Evolutionary conservation across 1,140 invertebrate species (phyloP).

Genomic region (Cherax destructor): DNA sequence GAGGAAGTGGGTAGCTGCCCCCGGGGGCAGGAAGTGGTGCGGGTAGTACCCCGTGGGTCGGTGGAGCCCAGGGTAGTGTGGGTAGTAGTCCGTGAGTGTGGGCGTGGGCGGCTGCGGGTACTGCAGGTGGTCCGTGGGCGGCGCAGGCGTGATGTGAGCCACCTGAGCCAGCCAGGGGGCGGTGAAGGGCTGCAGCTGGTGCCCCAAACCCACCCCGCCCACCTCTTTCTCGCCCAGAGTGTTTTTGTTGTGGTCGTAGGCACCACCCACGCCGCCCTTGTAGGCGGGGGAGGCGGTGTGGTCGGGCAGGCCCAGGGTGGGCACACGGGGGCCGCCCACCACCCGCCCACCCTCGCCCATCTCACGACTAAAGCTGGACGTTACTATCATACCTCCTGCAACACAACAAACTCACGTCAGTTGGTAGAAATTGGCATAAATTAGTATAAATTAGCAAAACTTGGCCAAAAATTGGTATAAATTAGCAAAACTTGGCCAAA

Average conservation of each 20-base stretch:
- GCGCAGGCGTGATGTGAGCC: slow-evolving; percentile 70
- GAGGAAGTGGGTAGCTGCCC: slow-evolving; percentile 56
- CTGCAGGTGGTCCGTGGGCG: slow-evolving; percentile 51
- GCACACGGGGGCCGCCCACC: slow-evolving; percentile 36
- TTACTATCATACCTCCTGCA: slow-evolving; percentile 66
- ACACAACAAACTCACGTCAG: neutral
- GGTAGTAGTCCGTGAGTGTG: slow-evolving; percentile 69
- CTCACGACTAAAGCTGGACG: slow-evolving; percentile 58
- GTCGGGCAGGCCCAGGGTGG: slow-evolving; percentile 52
- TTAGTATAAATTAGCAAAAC: neutral
- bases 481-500: neutral
- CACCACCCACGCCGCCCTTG: slow-evolving; percentile 41
- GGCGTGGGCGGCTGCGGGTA: slow-evolving; percentile 49
- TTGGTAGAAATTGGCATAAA: neutral
- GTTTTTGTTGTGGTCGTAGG: slow-evolving; percentile 62
- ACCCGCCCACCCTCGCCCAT: slow-evolving; percentile 56
- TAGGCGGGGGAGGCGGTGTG: slow-evolving; percentile 41
- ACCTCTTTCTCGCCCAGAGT: slow-evolving; percentile 57
- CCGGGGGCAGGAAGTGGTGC: slow-evolving; percentile 64
- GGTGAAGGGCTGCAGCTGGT: slow-evolving; percentile 71
- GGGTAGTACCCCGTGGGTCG: slow-evolving; percentile 60
- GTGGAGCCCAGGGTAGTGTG: slow-evolving; percentile 64
- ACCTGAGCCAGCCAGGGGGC: slow-evolving; percentile 71
- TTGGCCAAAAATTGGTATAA: neutral
- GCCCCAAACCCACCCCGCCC: slow-evolving; percentile 17